phyloP scores from a whole-genome alignment of 1,140 invertebrate species.

The Leptoteleia sp. region DNA sequence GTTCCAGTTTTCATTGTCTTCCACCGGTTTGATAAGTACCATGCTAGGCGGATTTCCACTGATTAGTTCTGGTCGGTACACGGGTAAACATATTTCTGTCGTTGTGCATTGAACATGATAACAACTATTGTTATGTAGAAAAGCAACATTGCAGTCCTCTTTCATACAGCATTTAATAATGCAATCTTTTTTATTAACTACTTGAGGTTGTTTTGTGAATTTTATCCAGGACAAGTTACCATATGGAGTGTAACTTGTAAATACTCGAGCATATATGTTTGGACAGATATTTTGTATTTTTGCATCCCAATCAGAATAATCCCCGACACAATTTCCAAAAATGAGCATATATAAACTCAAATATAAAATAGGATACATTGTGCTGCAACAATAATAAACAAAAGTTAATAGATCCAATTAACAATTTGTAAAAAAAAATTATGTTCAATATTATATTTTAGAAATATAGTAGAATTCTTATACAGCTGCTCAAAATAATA shows the following conservation, averaged over 20 bases:
- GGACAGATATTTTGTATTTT: constrained; percentile 75
- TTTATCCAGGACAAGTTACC: constrained; percentile 83
- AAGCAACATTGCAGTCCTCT: constrained; percentile 88
- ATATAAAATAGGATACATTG: too few species aligned
- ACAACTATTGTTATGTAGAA: constrained; percentile 88
- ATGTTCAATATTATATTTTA: too few species aligned
- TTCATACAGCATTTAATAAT: constrained; percentile 87
- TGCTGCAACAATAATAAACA: too few species aligned
- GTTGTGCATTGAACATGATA: constrained; percentile 88
- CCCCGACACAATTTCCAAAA: too few species aligned
- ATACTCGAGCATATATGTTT: constrained; percentile 71
- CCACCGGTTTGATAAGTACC: constrained; percentile 88
- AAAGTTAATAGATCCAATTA: too few species aligned
- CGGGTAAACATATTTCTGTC: constrained; percentile 86
- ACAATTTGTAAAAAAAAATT: too few species aligned
- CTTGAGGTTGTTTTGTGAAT: constrained; percentile 83
- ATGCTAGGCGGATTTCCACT: constrained; percentile 85
- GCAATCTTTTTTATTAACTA: constrained; percentile 83
- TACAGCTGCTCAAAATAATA: too few species aligned
- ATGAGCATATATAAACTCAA: too few species aligned
- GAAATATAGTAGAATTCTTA: too few species aligned
- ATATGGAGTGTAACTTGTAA: constrained; percentile 76
- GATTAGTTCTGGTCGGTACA: constrained; percentile 82
- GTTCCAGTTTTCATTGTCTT: constrained; percentile 81
- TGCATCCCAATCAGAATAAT: constrained; percentile 71